These are phyloP conservation scores for Zophobas atratus DNA, from an alignment of 1,140 invertebrate genomes.

Conservation along the genomic window DNA sequence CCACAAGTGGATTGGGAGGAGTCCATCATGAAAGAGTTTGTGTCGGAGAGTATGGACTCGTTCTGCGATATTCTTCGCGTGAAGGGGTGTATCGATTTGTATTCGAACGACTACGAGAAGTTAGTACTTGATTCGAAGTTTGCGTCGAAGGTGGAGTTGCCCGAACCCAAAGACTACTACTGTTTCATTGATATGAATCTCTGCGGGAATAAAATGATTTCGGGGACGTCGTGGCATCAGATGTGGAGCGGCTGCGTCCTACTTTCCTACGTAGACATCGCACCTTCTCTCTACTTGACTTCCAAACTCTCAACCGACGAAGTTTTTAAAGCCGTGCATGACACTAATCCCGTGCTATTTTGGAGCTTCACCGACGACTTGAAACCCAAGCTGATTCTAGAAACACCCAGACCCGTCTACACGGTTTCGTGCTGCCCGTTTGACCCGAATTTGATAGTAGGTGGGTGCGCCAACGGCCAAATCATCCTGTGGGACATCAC, in stretches of 20 bases:
- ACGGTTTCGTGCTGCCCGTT: slow-evolving; percentile 78
- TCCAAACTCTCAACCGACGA: slow-evolving; percentile 47
- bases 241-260: slow-evolving; percentile 77
- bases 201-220: slow-evolving; percentile 75
- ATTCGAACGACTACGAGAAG: slow-evolving; percentile 74
- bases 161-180: slow-evolving; percentile 72
- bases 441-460: slow-evolving; percentile 78
- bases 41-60: slow-evolving; percentile 59
- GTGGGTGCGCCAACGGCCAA: slow-evolving; percentile 82
- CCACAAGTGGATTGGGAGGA: slow-evolving; percentile 25
- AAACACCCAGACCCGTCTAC: slow-evolving; percentile 77
- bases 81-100: slow-evolving; percentile 77
- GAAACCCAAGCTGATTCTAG: slow-evolving; percentile 79
- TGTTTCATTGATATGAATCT: slow-evolving; percentile 75
- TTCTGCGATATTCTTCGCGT: slow-evolving; percentile 70
- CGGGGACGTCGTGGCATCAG: slow-evolving; percentile 79
- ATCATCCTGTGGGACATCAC: slow-evolving; percentile 82
- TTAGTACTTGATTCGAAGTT: slow-evolving; percentile 40
- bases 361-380: slow-evolving; percentile 83
- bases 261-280: slow-evolving; percentile 74
- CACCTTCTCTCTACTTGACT: slow-evolving; percentile 57
- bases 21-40: slow-evolving; percentile 48
- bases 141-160: slow-evolving; percentile 22
- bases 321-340: slow-evolving; percentile 66
- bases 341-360: slow-evolving; percentile 77